Conservation (phyloP, 2,888 invertebrate species). For the Pterobdella sp. region DNA sequence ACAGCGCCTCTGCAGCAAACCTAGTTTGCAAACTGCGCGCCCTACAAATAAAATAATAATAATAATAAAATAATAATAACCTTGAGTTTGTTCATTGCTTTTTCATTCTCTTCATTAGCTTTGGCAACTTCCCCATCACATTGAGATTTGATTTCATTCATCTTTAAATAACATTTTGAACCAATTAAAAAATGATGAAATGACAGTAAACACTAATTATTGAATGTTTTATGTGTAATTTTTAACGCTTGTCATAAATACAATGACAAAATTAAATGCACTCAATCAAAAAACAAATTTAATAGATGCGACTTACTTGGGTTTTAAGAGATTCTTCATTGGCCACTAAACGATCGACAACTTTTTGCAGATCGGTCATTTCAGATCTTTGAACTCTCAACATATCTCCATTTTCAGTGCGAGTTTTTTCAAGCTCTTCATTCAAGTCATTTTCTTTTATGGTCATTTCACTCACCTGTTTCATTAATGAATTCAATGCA, state of each 20-base stretch:
- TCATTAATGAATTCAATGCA: too few relatives aligned
- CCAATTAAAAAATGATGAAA: too few relatives aligned
- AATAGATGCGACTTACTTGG: slow-evolving; percentile 14
- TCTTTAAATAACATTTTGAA: neutral
- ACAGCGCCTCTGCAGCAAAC: too few relatives aligned
- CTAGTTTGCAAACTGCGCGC: too few relatives aligned
- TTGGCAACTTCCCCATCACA: slow-evolving; percentile 7
- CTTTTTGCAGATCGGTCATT: slow-evolving; percentile 20
- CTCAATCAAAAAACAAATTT: too few relatives aligned
- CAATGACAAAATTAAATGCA: too few relatives aligned
- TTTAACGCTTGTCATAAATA: too few relatives aligned
- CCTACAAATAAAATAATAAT: too few relatives aligned
- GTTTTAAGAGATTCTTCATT: slow-evolving; percentile 19
- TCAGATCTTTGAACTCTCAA: slow-evolving; percentile 13
- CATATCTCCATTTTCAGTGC: slow-evolving; percentile 19
- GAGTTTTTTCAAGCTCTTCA: slow-evolving; percentile 15
- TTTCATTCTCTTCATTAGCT: neutral
- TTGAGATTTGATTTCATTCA: neutral
- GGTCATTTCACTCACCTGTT: slow-evolving; percentile 20
- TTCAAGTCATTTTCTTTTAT: slow-evolving; percentile 19
- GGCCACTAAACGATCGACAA: slow-evolving; percentile 13
- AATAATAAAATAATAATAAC: too few relatives aligned
- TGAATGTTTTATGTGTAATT: too few relatives aligned
- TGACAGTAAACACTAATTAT: too few relatives aligned
- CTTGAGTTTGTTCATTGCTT: slow-evolving; percentile 4